Conservation (phyloP, 1,140 invertebrate genomes). For the Zaprionus lachaisei region DNA sequence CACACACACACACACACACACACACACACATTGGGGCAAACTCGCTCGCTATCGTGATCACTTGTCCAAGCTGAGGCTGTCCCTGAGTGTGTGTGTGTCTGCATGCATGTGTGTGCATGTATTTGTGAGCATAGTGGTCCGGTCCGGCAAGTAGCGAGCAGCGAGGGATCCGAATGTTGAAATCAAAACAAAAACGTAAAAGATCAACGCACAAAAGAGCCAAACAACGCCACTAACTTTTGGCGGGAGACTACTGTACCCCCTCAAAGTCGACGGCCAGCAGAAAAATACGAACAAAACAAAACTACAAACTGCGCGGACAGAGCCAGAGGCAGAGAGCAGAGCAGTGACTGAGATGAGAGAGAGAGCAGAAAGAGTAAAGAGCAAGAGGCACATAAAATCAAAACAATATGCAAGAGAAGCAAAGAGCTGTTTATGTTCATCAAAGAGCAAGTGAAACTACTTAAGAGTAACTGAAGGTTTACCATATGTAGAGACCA, state of each 20-base stretch:
- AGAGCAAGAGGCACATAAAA: background rate
- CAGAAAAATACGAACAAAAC: constrained; percentile 77
- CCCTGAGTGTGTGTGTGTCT: constrained; percentile 1
- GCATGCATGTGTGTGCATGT: background rate
- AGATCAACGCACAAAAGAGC: constrained; percentile 76
- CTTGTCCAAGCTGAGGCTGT: constrained; percentile 43
- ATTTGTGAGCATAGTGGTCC: constrained; percentile 28
- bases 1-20: constrained; percentile 32
- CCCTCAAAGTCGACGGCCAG: constrained; percentile 39
- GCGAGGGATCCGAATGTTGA: constrained; percentile 68
- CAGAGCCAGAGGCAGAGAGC: constrained; percentile 15
- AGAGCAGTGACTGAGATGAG: constrained; percentile 18
- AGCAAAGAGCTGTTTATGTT: background rate
- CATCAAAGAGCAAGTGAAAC: background rate
- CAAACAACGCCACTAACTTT: constrained; percentile 70
- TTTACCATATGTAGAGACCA: constrained; percentile 22
- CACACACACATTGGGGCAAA: constrained; percentile 22
- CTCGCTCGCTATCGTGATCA: constrained; percentile 56
- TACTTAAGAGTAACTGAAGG: constrained; percentile 3
- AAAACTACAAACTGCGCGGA: constrained; percentile 67
- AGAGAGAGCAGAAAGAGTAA: background rate
- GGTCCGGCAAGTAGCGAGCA: constrained; percentile 50
- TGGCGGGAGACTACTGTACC: constrained; percentile 82
- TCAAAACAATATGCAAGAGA: background rate
- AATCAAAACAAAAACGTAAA: constrained; percentile 83